phyloP scores from a whole-genome alignment of 2,797 vertebrate species.

The Lindbergichthys nudifrons region DNA sequence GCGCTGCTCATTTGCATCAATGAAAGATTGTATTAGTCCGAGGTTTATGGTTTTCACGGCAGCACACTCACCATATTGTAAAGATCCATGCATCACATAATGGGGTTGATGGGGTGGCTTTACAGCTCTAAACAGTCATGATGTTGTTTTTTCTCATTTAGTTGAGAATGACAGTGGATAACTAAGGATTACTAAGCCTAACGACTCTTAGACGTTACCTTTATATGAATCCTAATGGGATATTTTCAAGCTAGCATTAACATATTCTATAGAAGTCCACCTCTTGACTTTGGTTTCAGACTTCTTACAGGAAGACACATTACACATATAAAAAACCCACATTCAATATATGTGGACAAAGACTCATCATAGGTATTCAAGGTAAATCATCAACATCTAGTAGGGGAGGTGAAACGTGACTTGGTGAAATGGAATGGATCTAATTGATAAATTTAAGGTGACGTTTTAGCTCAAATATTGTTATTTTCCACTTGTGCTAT shows the following conservation, averaged over 20 bases:
- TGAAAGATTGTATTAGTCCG: conserved; percentile 72
- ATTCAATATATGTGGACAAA: neutral
- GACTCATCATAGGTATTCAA: conserved; percentile 8
- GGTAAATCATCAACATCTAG: conserved; percentile 34
- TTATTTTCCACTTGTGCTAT: conserved; percentile 9
- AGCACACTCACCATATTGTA: conserved; percentile 49
- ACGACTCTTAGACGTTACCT: conserved; percentile 13
- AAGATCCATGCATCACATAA: conserved; percentile 57
- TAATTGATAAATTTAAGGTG: neutral
- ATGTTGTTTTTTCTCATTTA: conserved; percentile 48
- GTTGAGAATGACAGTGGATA: conserved; percentile 30
- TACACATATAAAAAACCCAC: conserved; percentile 6
- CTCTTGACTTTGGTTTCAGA: conserved; percentile 8
- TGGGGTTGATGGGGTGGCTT: conserved; percentile 57
- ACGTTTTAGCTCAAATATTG: conserved; percentile 12
- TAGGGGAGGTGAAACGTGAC: conserved; percentile 16
- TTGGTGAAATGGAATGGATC: neutral
- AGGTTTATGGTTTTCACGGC: conserved; percentile 72
- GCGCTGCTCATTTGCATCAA: conserved; percentile 70
- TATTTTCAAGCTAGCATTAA: conserved; percentile 19
- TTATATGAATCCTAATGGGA: conserved; percentile 11
- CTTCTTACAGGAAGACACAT: conserved; percentile 18
- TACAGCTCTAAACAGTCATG: conserved; percentile 42
- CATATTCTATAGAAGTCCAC: conserved; percentile 9
- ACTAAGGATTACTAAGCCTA: too few relatives aligned